Evolutionary conservation across 2,888 invertebrate species (phyloP), one percentile per base, ranked within the genome.

Genomic region (Drosophila siamana): DNA sequence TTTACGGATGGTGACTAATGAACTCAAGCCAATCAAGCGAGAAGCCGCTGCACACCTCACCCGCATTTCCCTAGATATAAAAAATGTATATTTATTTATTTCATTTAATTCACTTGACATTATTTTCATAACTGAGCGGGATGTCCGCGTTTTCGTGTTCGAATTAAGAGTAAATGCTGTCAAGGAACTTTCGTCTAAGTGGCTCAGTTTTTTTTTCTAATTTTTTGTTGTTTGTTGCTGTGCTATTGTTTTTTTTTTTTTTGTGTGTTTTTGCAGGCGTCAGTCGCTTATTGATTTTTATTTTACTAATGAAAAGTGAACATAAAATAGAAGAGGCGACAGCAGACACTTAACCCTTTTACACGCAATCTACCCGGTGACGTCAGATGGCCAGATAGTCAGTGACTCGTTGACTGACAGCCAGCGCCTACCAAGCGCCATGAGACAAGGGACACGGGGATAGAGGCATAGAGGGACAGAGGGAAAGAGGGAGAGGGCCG

Each of bases 271-370:
- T 48, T 36, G 28, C 28, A 28, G 28, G 13, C 7, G 56, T 62
- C 43, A 46, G 41, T 52, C 19, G 59, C 44, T 62, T 83, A 85
- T 85, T 83, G 85, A 85, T 85, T 85, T 84, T 86, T 77, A 62
- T 75, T 75, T 86, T 66, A 83, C 84, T 88, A 85, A 85, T 85
- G 84, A 88, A 85, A 86, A 80, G 76, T 80, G 86, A 77, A 83
- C 76, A 77, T 77, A 74, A 80, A 80, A 75, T 36, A 36, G 55
- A 24, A 33, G 54, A 43, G 43, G 54, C 16, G 30, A 43, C 43
- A 43, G 22, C 43, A 62, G 67, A 75, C 83, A 86, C 85, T 85
- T 85, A 85, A 85, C 85, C 85, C 85, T 78, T 85, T 88, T 85
- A 73, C 86, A 86, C 77, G 88, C 77, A 88, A 88, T 85, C 88